These are phyloP conservation scores for Criorhina ranunculi DNA, from an alignment of 2,888 invertebrate genomes.

Conservation along the genomic window DNA sequence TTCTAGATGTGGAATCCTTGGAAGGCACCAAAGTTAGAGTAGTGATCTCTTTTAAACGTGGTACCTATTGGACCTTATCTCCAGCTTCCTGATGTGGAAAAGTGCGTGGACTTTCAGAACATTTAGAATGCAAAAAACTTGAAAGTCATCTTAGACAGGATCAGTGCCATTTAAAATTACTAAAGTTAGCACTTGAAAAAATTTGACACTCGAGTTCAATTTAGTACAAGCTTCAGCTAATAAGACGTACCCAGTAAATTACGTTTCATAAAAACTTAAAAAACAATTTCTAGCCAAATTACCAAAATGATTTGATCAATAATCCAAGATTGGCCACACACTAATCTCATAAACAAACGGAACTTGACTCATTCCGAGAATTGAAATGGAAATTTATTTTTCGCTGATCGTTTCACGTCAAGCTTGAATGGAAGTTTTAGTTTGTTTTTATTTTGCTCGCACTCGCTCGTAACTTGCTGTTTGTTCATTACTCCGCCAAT, in stretches of 20 bases:
- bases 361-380: constrained; percentile 4
- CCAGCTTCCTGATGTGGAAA: no score
- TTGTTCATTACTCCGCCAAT: constrained; percentile 16
- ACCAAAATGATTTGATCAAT: constrained; percentile 13
- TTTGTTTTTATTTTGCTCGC: constrained; percentile 4
- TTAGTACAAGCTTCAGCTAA: background rate
- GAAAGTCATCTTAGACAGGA: no score
- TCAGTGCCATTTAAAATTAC: no score
- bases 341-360: constrained; percentile 26
- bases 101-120: no score
- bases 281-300: constrained; percentile 4
- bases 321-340: background rate
- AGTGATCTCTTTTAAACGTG: no score
- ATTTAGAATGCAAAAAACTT: no score
- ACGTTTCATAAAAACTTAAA: background rate
- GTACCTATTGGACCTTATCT: no score
- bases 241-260: background rate
- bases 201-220: background rate
- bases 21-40: no score
- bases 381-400: constrained; percentile 21
- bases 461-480: constrained; percentile 10
- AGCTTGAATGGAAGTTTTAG: constrained; percentile 12
- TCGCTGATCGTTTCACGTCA: constrained; percentile 20
- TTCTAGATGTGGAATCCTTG: no score
- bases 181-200: background rate